Conservation (phyloP, 2,888 invertebrate genomes). For the Lasioglossum vierecki region DNA sequence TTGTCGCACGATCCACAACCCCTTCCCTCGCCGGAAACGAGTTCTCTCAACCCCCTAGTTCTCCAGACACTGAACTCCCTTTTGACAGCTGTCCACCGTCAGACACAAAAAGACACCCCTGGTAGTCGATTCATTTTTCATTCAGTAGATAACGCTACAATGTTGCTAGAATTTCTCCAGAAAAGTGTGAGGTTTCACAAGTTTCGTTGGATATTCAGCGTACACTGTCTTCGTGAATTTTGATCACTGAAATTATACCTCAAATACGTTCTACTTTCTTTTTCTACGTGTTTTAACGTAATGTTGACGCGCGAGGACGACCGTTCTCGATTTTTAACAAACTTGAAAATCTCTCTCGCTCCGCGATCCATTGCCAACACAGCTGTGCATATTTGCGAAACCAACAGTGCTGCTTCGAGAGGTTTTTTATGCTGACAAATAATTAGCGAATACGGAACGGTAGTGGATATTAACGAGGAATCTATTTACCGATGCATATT, state of each 20-base stretch:
- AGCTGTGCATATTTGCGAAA: neutral
- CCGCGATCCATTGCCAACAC: neutral
- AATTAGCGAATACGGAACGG: neutral
- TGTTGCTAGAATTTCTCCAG: too few species aligned
- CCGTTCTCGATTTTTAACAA: neutral
- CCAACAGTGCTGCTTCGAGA: neutral
- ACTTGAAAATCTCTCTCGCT: neutral
- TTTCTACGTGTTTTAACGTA: too few species aligned
- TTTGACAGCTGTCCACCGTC: slow-evolving; percentile 11
- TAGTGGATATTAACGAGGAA: neutral
- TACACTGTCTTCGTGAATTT: too few species aligned
- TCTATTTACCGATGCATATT: slow-evolving; percentile 3
- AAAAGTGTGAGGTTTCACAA: too few species aligned
- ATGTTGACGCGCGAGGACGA: too few species aligned
- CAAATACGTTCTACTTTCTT: too few species aligned
- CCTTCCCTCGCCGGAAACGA: slow-evolving; percentile 13
- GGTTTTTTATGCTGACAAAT: neutral
- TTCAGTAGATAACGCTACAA: too few species aligned
- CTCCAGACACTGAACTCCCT: slow-evolving; percentile 4
- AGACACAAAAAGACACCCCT: too few species aligned
- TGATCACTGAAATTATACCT: too few species aligned
- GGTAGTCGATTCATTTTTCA: too few species aligned
- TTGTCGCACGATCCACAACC: neutral
- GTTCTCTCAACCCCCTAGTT: neutral
- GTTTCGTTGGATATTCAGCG: too few species aligned